phyloP scores from a whole-genome alignment of 2,797 vertebrate genomes.

The Bufotes viridis region DNA sequence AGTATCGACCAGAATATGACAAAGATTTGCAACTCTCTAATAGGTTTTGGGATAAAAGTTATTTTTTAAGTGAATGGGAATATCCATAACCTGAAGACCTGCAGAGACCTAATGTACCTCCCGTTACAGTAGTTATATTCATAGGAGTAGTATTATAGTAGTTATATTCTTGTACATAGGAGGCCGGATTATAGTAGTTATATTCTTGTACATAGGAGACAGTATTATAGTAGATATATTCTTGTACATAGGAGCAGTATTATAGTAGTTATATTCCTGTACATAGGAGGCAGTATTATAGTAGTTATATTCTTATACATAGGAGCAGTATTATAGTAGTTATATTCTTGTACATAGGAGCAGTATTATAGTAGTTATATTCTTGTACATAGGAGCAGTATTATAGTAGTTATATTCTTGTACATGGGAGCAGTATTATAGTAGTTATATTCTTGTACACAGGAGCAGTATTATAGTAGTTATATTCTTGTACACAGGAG shows the following conservation, averaged over 20 bases:
- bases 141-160: neutral
- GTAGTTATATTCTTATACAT: neutral
- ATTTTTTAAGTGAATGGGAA: too few species aligned
- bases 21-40: too few species aligned
- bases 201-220: too few species aligned
- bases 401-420: slow-evolving; percentile 8
- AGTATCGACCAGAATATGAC: neutral
- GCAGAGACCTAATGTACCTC: too few species aligned
- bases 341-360: slow-evolving; percentile 1
- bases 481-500: too few species aligned
- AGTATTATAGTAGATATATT: too few species aligned
- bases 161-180: neutral
- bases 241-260: neutral
- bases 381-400: neutral
- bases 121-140: neutral
- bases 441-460: neutral
- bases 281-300: neutral
- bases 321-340: slow-evolving; percentile 3
- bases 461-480: neutral
- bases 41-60: too few species aligned
- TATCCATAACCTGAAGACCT: too few species aligned
- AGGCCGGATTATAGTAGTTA: neutral
- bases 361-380: neutral
- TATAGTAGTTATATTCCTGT: slow-evolving; percentile 1
- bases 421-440: neutral